Base-by-base conservation (phyloP, 1,140 invertebrate species). In the Colletes latitarsis region DNA sequence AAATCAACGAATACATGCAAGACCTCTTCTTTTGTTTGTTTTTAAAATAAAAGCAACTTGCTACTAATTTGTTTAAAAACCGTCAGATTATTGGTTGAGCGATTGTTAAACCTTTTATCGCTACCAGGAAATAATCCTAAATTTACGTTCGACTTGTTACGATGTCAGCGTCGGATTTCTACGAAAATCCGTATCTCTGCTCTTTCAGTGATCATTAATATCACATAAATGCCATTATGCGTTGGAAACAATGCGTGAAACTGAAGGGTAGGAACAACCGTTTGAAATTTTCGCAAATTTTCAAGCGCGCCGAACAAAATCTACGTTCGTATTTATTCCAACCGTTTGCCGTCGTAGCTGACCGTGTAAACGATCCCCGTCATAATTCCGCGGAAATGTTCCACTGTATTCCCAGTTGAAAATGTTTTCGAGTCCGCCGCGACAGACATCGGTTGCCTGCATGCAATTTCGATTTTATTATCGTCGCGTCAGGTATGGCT, bases 211-310 rank as follows among this genome's bases (percentile, higher is more conserved):
- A 46, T 49, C 43, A 12, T 41, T 66, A 66, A 46, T 46, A 14
- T 9, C 2, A 4, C n/a, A 17, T 17, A 14, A 66, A 46, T 10
- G n/a, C 63, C n/a, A 66, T 66, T 66, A 49, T 19, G 41, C 8
- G 43, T 5, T 10, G 63, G 17, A 43, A 46, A 41, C 17, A 66
- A 46, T 17, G 63, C 63, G 63, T 49, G 63, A 66, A 66, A 66
- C 17, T 41, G 10, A 66, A 49, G 15, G 10, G 15, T 10, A 39
- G 39, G 30, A 10, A 3, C 41, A 41, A 64, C 39, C 49, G 15
- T n/a, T n/a, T n/a, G 63, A 66, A 66, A 66, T 6, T 66, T 66
- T 66, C 15, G 41, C 63, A 41, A 66, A 43, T 66, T 46, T 66
- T 66, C n/a, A 46, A 46, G 6, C 63, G 43, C 8, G 8, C 1